Conservation (phyloP, 1,140 invertebrate genomes). For the Arion vulgaris region DNA sequence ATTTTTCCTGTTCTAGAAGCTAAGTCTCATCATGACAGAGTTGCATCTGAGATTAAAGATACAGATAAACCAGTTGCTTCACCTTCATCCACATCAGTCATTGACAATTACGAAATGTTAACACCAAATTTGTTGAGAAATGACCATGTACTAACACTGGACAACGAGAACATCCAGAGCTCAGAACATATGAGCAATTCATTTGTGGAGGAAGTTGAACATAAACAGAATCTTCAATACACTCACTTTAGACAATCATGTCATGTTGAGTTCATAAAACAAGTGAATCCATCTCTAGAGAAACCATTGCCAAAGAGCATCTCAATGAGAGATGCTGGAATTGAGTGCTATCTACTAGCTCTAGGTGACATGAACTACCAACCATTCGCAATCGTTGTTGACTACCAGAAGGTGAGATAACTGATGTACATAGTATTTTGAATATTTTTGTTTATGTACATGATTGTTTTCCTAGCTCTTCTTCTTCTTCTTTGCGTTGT, state of each 20-base stretch:
- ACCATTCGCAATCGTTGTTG: background rate
- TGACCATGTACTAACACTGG: background rate
- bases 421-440: too few species aligned
- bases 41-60: background rate
- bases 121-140: background rate
- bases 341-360: background rate
- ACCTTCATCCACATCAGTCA: background rate
- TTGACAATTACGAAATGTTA: background rate
- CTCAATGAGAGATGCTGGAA: background rate
- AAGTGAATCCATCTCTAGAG: background rate
- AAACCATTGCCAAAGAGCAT: slow-evolving; percentile 11
- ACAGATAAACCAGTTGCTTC: background rate
- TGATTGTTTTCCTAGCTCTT: too few species aligned
- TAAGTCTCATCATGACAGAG: background rate
- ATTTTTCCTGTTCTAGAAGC: background rate
- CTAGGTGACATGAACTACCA: slow-evolving; percentile 3
- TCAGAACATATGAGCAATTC: background rate
- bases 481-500: too few species aligned
- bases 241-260: background rate
- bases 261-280: too few species aligned
- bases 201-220: background rate
- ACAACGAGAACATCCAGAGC: background rate
- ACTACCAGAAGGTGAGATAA: background rate
- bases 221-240: background rate
- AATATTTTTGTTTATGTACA: too few species aligned